These are phyloP conservation scores for Alentia gelatinosa DNA, from an alignment of 2,888 invertebrate genomes.

Conservation along the genomic window DNA sequence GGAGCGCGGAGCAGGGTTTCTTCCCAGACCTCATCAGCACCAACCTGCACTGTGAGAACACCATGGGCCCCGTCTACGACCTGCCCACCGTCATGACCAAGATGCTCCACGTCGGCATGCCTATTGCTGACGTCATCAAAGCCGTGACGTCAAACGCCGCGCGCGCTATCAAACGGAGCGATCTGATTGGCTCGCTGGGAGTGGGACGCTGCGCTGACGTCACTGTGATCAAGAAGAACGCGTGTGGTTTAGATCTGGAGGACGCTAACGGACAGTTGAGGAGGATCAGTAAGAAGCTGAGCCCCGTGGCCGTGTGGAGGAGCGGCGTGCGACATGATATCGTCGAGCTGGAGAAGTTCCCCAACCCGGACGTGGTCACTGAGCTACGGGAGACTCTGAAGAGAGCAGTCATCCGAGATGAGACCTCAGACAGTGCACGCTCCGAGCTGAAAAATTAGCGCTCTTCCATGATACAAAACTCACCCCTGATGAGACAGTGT, in stretches of 20 bases:
- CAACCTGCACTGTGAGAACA: conserved; percentile 71
- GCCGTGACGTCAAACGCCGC: conserved; percentile 74
- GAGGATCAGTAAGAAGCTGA: conserved; percentile 64
- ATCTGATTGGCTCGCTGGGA: conserved; percentile 67
- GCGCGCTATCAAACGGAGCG: conserved; percentile 63
- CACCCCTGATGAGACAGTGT: neutral
- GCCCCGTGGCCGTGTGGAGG: conserved; percentile 72
- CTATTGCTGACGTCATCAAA: conserved; percentile 69
- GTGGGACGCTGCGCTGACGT: conserved; percentile 72
- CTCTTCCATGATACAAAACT: neutral
- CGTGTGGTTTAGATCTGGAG: conserved; percentile 67
- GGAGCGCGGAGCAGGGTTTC: conserved; percentile 67
- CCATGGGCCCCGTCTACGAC: conserved; percentile 73
- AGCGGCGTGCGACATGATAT: conserved; percentile 66
- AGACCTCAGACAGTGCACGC: neutral
- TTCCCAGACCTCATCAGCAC: conserved; percentile 74
- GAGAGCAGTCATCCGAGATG: neutral
- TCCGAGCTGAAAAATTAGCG: neutral
- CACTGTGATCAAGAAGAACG: conserved; percentile 69
- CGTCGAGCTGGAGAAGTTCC: neutral
- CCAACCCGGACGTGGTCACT: conserved; percentile 2
- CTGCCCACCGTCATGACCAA: conserved; percentile 74
- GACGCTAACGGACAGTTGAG: conserved; percentile 70
- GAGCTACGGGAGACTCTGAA: neutral
- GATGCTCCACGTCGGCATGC: conserved; percentile 74